phyloP scores from a whole-genome alignment of 2,797 vertebrate genomes.

The Carapus acus region DNA sequence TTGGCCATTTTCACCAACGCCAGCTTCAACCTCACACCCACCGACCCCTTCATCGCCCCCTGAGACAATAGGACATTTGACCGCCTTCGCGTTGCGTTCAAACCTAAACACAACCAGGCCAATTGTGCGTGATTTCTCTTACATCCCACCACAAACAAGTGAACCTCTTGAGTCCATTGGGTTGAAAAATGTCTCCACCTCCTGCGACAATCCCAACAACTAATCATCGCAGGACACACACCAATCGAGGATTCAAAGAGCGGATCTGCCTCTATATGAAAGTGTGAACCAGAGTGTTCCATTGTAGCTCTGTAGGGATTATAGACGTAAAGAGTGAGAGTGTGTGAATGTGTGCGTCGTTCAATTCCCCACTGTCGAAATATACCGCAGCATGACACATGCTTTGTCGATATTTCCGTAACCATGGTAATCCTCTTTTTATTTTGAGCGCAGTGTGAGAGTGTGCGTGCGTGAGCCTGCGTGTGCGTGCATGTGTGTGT shows the following conservation, averaged over 20 bases:
- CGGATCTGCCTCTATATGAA: too few relatives aligned
- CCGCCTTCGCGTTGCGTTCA: background rate
- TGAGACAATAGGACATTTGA: slow-evolving; percentile 29
- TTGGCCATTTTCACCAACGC: slow-evolving; percentile 83
- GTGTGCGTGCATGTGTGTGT: slow-evolving; percentile 18
- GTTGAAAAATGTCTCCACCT: too few relatives aligned
- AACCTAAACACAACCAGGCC: background rate
- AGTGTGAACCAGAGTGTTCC: slow-evolving; percentile 6
- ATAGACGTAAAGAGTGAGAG: slow-evolving; percentile 4
- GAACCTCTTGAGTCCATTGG: slow-evolving; percentile 3
- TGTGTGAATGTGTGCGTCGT: slow-evolving; percentile 30
- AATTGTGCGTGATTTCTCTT: too few relatives aligned
- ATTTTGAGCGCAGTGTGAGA: slow-evolving; percentile 37
- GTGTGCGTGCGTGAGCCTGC: background rate
- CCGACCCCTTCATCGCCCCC: slow-evolving; percentile 64
- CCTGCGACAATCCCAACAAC: too few relatives aligned
- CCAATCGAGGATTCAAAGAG: too few relatives aligned
- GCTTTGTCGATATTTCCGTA: slow-evolving; percentile 48
- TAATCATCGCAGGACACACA: background rate
- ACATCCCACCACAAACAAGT: background rate
- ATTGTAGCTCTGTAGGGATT: slow-evolving; percentile 1
- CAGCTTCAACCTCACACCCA: slow-evolving; percentile 75
- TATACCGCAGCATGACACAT: slow-evolving; percentile 39
- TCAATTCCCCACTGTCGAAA: slow-evolving; percentile 44
- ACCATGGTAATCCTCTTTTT: slow-evolving; percentile 53